Evolutionary conservation across 2,888 invertebrate species (phyloP).

Genomic region (Graphium colonna): DNA sequence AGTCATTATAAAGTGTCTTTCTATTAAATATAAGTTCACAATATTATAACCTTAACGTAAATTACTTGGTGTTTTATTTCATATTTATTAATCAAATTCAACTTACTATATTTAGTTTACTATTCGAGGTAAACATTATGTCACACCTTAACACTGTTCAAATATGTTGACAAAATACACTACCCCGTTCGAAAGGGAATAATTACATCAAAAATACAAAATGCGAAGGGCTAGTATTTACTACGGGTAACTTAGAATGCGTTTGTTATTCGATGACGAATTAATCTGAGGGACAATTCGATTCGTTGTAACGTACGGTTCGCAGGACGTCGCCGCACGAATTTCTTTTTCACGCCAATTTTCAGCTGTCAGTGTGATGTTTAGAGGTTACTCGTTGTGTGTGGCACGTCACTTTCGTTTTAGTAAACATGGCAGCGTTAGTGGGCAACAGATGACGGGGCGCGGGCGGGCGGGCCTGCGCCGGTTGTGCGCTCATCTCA

Average conservation of each 20-base stretch:
- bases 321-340: slow-evolving; percentile 36
- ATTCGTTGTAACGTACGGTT: slow-evolving; percentile 65
- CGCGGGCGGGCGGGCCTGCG: slow-evolving; percentile 73
- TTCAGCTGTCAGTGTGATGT: slow-evolving; percentile 46
- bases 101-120: slow-evolving; percentile 18
- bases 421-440: slow-evolving; percentile 76
- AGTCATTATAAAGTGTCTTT: slow-evolving; percentile 2
- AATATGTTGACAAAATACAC: slow-evolving; percentile 19
- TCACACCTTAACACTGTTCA: slow-evolving; percentile 29
- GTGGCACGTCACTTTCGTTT: slow-evolving; percentile 69
- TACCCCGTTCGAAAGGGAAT: slow-evolving; percentile 18
- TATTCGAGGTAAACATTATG: slow-evolving; percentile 23
- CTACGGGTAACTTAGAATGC: slow-evolving; percentile 25
- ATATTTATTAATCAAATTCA: slow-evolving; percentile 7
- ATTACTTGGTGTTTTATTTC: slow-evolving; percentile 20
- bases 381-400: slow-evolving; percentile 76
- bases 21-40: slow-evolving; percentile 3
- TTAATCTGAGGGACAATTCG: slow-evolving; percentile 19
- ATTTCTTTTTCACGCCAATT: slow-evolving; percentile 45
- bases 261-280: slow-evolving; percentile 28
- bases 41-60: background rate
- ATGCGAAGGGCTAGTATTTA: slow-evolving; percentile 21
- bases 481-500: slow-evolving; percentile 66
- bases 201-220: slow-evolving; percentile 27
- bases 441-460: slow-evolving; percentile 74